Conservation (phyloP, 1,140 invertebrate genomes). For the Drosophila nasuta region DNA sequence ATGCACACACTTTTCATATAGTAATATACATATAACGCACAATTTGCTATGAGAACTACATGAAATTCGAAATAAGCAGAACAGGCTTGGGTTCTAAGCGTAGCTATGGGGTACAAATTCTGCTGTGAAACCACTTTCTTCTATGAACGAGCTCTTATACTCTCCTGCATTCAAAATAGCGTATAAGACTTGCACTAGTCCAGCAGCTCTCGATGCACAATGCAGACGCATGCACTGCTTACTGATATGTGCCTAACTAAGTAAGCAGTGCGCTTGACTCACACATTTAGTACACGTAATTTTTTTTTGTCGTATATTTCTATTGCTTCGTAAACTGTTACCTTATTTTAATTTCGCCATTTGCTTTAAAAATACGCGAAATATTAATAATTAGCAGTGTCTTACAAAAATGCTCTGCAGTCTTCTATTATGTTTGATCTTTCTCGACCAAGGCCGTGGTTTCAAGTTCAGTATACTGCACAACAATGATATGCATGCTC, state of each 20-base stretch:
- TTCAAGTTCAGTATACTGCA: constrained; percentile 89
- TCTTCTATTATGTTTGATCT: constrained; percentile 5
- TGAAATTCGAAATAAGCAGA: too few relatives aligned
- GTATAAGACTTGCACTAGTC: background rate
- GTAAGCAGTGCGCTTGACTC: background rate
- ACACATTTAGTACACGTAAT: background rate
- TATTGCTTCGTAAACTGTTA: background rate
- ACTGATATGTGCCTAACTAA: background rate
- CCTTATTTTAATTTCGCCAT: background rate
- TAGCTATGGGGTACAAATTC: too few relatives aligned
- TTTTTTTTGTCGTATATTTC: background rate
- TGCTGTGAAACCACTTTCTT: background rate
- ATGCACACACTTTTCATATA: too few relatives aligned
- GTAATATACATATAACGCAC: too few relatives aligned
- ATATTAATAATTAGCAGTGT: background rate
- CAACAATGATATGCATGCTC: constrained; percentile 95
- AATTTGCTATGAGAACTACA: too few relatives aligned
- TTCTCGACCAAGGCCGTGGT: background rate
- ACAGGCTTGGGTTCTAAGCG: too few relatives aligned
- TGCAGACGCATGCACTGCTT: background rate
- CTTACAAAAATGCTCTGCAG: background rate
- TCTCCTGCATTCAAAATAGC: background rate
- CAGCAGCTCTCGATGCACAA: background rate
- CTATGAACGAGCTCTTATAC: background rate
- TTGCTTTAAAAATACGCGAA: background rate